Conservation (phyloP, 2,113 vertebrate genomes). For the Machaerirhynchus nigripectus region DNA sequence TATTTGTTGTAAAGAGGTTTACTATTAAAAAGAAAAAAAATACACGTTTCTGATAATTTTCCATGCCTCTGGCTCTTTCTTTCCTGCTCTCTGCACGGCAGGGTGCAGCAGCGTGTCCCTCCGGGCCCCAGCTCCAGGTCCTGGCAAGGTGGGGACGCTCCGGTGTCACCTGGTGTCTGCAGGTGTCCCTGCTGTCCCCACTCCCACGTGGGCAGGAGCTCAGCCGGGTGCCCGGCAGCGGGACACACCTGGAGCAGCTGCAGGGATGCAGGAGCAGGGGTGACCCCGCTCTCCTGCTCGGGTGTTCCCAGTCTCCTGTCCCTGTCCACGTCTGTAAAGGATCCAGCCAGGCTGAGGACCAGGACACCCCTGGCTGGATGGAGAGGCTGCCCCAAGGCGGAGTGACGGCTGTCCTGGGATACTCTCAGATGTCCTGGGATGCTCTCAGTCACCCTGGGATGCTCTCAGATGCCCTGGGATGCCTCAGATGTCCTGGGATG, state of each 20-base stretch:
- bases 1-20: conserved; percentile 85
- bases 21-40: conserved; percentile 79
- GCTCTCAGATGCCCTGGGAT: not conserved
- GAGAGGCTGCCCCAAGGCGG: not conserved
- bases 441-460: not conserved
- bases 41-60: conserved; percentile 73
- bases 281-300: not conserved
- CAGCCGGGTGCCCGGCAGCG: accelerated
- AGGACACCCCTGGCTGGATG: accelerated
- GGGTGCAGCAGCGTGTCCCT: not conserved
- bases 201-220: not conserved
- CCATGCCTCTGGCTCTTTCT: not conserved
- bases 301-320: not conserved
- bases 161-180: not conserved
- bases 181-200: not conserved
- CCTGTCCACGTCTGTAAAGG: accelerated
- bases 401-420: not conserved
- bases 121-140: not conserved
- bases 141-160: not conserved
- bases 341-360: not conserved
- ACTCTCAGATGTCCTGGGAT: not conserved
- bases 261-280: not conserved
- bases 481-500: not conserved
- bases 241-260: not conserved
- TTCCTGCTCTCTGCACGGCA: not conserved